These are phyloP conservation scores for Papilio xuthus DNA, from an alignment of 1,140 invertebrate species.

Conservation along the genomic window DNA sequence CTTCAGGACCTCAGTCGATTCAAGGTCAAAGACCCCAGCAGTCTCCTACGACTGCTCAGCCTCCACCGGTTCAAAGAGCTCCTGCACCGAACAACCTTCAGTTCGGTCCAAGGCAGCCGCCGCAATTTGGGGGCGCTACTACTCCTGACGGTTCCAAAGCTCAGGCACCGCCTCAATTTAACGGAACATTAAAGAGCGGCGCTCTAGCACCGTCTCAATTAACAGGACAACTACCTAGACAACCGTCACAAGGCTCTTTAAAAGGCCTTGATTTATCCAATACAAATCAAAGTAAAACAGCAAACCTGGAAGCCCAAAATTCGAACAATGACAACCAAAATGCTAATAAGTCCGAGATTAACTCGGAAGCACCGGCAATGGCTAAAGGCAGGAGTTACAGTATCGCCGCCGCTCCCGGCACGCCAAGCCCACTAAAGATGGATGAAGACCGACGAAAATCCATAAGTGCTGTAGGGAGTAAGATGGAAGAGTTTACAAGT, in stretches of 20 bases:
- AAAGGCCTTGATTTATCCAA: constrained; percentile 59
- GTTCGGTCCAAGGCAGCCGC: constrained; percentile 72
- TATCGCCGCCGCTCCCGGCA: constrained; percentile 77
- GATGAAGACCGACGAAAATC: constrained; percentile 79
- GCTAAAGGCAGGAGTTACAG: constrained; percentile 79
- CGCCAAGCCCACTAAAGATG: constrained; percentile 70
- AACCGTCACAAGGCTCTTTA: constrained; percentile 73
- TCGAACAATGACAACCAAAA: constrained; percentile 60
- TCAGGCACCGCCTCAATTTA: constrained; percentile 54
- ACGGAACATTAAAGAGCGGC: constrained; percentile 59
- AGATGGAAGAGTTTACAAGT: constrained; percentile 65
- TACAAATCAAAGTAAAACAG: constrained; percentile 63
- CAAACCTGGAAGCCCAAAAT: constrained; percentile 77
- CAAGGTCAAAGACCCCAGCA: constrained; percentile 63
- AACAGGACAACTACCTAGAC: constrained; percentile 64
- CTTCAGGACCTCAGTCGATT: constrained; percentile 63
- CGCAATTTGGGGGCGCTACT: constrained; percentile 57
- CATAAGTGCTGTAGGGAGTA: constrained; percentile 69
- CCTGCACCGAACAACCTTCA: constrained; percentile 73
- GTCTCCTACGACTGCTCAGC: constrained; percentile 57
- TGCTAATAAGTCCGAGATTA: constrained; percentile 61
- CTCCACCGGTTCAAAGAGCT: constrained; percentile 53
- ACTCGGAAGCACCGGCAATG: constrained; percentile 60
- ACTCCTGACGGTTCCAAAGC: constrained; percentile 61
- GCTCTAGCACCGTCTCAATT: constrained; percentile 36